Conservation (phyloP, 2,888 invertebrate genomes). For the Holacanthella duospinosa region DNA sequence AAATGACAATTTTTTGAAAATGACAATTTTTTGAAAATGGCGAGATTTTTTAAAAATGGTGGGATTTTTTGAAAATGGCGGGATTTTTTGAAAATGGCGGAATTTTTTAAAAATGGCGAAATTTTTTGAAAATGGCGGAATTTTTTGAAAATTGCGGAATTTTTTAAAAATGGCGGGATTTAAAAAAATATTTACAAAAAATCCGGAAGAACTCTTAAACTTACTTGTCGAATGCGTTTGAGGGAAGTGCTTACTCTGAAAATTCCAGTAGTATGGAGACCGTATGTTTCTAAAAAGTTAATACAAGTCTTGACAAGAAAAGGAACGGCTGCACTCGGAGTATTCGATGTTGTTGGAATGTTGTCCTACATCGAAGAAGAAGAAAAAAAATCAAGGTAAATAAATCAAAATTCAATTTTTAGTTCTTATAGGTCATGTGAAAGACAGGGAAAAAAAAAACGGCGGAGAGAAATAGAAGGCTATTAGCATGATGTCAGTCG, state of each 20-base stretch:
- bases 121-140: background rate
- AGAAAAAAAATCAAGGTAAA: background rate
- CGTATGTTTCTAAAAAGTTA: conserved; percentile 66
- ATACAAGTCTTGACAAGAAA: conserved; percentile 68
- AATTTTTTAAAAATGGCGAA: too few relatives aligned
- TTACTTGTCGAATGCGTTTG: conserved; percentile 79
- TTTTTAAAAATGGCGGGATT: background rate
- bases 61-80: too few relatives aligned
- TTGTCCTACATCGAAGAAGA: too few relatives aligned
- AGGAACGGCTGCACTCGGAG: conserved; percentile 51
- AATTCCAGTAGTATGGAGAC: conserved; percentile 73
- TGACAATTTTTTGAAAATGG: background rate
- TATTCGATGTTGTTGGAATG: background rate
- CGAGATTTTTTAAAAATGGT: background rate
- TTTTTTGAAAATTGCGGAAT: background rate
- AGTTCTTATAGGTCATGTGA: too few relatives aligned
- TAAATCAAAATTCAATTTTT: too few relatives aligned
- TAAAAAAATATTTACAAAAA: background rate
- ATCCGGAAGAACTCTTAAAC: conserved; percentile 15
- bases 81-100: background rate
- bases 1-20: background rate
- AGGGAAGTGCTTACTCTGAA: conserved; percentile 87
- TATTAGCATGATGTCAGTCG: too few relatives aligned
- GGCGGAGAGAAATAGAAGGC: too few relatives aligned
- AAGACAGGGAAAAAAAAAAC: too few relatives aligned